Evolutionary conservation across 2,888 invertebrate genomes (phyloP).

Genomic region (Syritta pipiens): DNA sequence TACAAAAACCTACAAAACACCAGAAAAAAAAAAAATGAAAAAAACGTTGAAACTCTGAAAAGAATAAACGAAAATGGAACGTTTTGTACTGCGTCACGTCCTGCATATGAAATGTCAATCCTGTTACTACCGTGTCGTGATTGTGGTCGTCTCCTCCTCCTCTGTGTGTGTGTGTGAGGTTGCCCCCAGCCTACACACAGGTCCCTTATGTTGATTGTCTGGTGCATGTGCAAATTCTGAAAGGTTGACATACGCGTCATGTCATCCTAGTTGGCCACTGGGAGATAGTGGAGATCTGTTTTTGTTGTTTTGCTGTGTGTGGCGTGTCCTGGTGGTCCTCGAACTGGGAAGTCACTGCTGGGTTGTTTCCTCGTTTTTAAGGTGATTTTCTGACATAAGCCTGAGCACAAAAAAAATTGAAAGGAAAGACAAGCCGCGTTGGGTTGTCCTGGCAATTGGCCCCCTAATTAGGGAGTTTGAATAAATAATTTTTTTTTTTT

Average conservation of each 20-base stretch:
- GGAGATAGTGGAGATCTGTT: slow-evolving; percentile 1
- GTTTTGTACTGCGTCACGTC: slow-evolving; percentile 61
- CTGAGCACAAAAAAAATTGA: too few relatives aligned
- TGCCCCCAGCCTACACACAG: slow-evolving; percentile 21
- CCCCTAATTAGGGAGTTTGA: slow-evolving; percentile 2
- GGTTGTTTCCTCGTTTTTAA: too few relatives aligned
- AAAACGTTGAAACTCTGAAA: background rate
- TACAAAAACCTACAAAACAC: background rate
- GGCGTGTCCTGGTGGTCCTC: background rate
- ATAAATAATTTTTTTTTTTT: background rate
- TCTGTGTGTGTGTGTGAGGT: too few relatives aligned
- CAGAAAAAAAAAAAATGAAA: background rate
- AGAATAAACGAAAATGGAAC: slow-evolving; percentile 42
- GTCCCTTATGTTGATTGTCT: slow-evolving; percentile 56
- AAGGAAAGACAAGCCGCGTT: background rate
- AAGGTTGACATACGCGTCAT: slow-evolving; percentile 45
- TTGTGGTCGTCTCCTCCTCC: slow-evolving; percentile 32
- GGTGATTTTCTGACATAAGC: too few relatives aligned
- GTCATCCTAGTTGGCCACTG: slow-evolving; percentile 18
- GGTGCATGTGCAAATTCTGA: slow-evolving; percentile 49
- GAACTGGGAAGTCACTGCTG: too few relatives aligned
- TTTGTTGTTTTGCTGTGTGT: background rate
- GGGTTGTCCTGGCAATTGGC: background rate
- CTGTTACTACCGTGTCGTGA: slow-evolving; percentile 50
- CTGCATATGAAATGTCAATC: slow-evolving; percentile 61